Conservation (phyloP, 1,140 invertebrate genomes). For the Calosoma granatense region DNA sequence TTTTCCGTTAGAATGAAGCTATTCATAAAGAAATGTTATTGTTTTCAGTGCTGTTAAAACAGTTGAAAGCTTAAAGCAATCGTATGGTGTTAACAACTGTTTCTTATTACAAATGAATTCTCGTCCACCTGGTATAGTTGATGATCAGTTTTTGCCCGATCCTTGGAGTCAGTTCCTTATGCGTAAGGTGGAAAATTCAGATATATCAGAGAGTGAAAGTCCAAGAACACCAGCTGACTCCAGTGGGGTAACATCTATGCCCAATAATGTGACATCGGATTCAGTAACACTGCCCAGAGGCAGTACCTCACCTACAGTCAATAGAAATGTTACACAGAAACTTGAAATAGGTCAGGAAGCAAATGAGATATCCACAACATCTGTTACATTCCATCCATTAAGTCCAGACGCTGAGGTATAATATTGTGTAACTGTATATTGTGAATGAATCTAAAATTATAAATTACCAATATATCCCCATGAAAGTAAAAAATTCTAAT, state of each 20-base stretch:
- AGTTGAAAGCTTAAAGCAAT: constrained; percentile 74
- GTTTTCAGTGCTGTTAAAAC: constrained; percentile 62
- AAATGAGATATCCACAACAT: constrained; percentile 19
- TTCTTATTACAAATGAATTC: constrained; percentile 86
- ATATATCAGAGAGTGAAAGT: constrained; percentile 30
- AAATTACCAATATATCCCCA: too few relatives aligned
- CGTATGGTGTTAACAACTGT: constrained; percentile 75
- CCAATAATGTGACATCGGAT: constrained; percentile 34
- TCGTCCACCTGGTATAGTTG: constrained; percentile 43
- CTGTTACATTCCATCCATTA: constrained; percentile 47
- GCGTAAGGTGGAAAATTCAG: constrained; percentile 38
- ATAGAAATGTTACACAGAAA: constrained; percentile 14
- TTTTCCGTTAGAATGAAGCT: neutral
- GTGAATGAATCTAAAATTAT: neutral
- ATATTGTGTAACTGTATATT: too few relatives aligned
- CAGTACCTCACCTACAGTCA: constrained; percentile 20
- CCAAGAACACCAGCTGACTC: constrained; percentile 37
- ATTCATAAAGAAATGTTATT: constrained; percentile 18
- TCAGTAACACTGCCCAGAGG: constrained; percentile 15
- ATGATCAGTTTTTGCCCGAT: constrained; percentile 56
- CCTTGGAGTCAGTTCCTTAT: constrained; percentile 73
- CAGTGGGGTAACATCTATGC: constrained; percentile 35
- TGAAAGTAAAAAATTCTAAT: constrained; percentile 5
- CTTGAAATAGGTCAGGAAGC: constrained; percentile 41
- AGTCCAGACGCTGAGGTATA: constrained; percentile 43